These are phyloP conservation scores for Ophion costatus DNA, from an alignment of 2,888 invertebrate genomes.

Conservation along the genomic window DNA sequence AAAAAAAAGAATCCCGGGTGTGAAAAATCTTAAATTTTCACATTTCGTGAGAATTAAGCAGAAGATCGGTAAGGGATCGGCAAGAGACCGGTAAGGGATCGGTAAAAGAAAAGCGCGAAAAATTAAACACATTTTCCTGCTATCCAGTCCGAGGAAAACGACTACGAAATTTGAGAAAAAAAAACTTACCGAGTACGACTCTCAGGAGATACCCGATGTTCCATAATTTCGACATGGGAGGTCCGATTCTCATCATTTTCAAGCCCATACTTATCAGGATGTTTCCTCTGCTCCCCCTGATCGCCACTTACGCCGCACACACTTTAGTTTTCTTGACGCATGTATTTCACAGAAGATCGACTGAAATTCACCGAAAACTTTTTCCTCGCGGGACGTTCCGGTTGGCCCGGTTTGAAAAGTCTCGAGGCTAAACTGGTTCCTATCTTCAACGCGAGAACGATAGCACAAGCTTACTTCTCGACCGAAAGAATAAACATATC, in stretches of 20 bases:
- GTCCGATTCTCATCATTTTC: conserved; percentile 53
- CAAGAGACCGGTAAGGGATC: too few relatives aligned
- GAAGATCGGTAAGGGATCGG: too few relatives aligned
- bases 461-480: not conserved
- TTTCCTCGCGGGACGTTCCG: not conserved
- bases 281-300: not conserved
- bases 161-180: not conserved
- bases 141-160: too few relatives aligned
- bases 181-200: conserved; percentile 65
- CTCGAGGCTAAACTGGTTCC: too few relatives aligned
- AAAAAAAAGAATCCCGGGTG: too few relatives aligned
- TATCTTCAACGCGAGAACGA: not conserved
- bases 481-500: not conserved
- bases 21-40: too few relatives aligned
- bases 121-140: too few relatives aligned
- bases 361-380: conserved; percentile 13
- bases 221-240: conserved; percentile 66
- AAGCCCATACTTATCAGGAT: conserved; percentile 25
- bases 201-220: conserved; percentile 62
- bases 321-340: conserved; percentile 15
- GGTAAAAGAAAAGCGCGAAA: too few relatives aligned
- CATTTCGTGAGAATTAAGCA: too few relatives aligned
- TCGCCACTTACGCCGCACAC: conserved; percentile 35
- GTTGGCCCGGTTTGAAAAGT: too few relatives aligned
- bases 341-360: conserved; percentile 20